These are phyloP conservation scores for Phlogophora meticulosa DNA, from an alignment of 2,888 invertebrate species.

Conservation along the genomic window DNA sequence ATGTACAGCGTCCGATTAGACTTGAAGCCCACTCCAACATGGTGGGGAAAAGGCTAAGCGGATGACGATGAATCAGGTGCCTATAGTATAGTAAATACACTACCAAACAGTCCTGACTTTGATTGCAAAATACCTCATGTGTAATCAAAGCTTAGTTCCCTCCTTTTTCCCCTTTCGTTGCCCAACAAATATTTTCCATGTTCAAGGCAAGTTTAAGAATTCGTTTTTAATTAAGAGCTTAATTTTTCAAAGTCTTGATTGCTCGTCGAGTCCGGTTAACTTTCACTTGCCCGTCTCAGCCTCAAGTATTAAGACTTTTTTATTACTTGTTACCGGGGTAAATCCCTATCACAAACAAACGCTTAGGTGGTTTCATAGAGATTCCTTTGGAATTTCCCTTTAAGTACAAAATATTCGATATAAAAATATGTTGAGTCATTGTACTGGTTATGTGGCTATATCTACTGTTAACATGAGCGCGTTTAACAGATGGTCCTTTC, in stretches of 20 bases:
- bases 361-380: constrained; percentile 51
- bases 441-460: constrained; percentile 11
- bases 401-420: constrained; percentile 43
- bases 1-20: no score
- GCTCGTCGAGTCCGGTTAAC: constrained; percentile 75
- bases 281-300: constrained; percentile 73
- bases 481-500: no score
- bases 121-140: not conserved
- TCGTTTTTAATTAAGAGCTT: constrained; percentile 81
- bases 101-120: not conserved
- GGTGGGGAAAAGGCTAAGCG: no score
- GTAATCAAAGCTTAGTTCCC: constrained; percentile 1
- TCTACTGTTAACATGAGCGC: not conserved
- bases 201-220: constrained; percentile 63
- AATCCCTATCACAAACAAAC: constrained; percentile 77
- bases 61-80: no score
- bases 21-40: no score
- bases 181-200: constrained; percentile 10
- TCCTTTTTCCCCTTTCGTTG: constrained; percentile 7
- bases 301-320: constrained; percentile 80
- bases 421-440: constrained; percentile 2
- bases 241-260: constrained; percentile 82
- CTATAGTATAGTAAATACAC: not conserved
- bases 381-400: constrained; percentile 44
- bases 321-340: constrained; percentile 77